phyloP scores from a whole-genome alignment of 2,888 invertebrate genomes.

The Coenonympha glycerion region DNA sequence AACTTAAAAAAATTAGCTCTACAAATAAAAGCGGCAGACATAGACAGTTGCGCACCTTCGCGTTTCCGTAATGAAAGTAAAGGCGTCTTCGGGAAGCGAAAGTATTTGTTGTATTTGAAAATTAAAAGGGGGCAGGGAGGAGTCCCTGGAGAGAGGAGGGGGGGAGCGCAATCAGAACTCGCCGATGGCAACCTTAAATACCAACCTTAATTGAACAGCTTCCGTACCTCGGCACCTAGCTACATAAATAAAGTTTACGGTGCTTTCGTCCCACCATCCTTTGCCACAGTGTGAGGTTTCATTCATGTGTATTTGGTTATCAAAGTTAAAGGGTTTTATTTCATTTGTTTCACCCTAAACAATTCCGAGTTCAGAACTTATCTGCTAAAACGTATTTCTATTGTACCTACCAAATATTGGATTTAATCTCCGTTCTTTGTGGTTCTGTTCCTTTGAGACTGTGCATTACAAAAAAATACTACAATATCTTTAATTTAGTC shows the following conservation, averaged over 20 bases:
- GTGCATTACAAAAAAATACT: no score
- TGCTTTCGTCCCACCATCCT: conserved; percentile 60
- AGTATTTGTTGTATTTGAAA: conserved; percentile 71
- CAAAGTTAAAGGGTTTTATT: background rate
- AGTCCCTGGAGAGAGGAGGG: conserved; percentile 48
- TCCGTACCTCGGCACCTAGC: conserved; percentile 54
- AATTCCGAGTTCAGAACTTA: no score
- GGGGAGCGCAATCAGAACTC: conserved; percentile 67
- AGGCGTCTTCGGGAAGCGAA: conserved; percentile 39
- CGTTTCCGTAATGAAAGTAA: conserved; percentile 32
- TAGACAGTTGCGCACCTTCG: conserved; percentile 24
- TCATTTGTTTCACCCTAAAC: no score
- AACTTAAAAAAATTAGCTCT: conserved; percentile 20
- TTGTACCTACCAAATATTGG: no score
- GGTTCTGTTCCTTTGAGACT: no score
- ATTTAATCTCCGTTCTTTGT: no score
- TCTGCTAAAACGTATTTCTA: no score
- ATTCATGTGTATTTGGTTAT: background rate
- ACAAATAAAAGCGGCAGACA: conserved; percentile 20
- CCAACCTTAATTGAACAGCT: conserved; percentile 74
- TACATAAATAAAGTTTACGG: conserved; percentile 67
- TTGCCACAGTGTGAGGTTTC: conserved; percentile 32
- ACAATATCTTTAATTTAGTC: no score
- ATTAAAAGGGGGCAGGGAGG: conserved; percentile 65
- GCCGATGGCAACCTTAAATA: conserved; percentile 71